A percentile compares a stretch with the other conserved stretches of the same genome.
Evolutionary conservation across 1,140 invertebrate genomes (phyloP).

Genomic region (Calosoma granatense): DNA sequence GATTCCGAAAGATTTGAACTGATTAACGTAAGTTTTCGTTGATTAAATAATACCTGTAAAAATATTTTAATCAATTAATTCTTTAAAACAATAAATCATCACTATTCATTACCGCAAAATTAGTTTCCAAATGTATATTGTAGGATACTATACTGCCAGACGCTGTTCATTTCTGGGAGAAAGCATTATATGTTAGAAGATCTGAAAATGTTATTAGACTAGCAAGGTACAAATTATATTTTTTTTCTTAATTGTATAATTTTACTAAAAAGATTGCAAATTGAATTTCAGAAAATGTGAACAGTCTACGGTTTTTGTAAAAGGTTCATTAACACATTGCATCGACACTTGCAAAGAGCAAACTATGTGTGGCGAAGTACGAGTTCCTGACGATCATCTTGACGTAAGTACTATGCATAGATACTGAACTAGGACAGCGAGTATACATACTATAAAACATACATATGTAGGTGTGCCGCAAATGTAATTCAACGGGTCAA

Average conservation of each 20-base stretch:
- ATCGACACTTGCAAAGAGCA: conserved; percentile 71
- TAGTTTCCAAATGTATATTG: no score
- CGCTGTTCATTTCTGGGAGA: conserved; percentile 88
- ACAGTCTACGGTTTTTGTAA: conserved; percentile 71
- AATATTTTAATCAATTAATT: conserved; percentile 3
- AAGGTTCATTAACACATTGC: conserved; percentile 75
- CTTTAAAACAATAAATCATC: no score
- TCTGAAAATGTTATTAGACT: conserved; percentile 74
- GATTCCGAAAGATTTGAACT: conserved; percentile 69
- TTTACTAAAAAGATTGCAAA: no score
- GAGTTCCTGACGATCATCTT: conserved; percentile 83
- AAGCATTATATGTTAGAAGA: conserved; percentile 77
- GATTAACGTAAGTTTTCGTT: conserved; percentile 67
- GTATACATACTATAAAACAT: neutral
- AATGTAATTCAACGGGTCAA: conserved; percentile 75
- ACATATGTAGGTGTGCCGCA: conserved; percentile 59
- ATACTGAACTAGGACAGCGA: neutral
- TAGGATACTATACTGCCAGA: conserved; percentile 83
- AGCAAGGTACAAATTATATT: conserved; percentile 61
- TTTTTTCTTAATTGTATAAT: no score
- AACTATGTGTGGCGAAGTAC: conserved; percentile 91
- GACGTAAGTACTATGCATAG: conserved; percentile 57
- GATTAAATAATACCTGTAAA: conserved; percentile 13
- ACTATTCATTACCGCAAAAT: no score
- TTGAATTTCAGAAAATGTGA: conserved; percentile 67